Percentiles rank a stretch among this genome's conserved stretches.
phyloP scores from a whole-genome alignment of 2,113 vertebrate species.

The Dicaeum eximium region DNA sequence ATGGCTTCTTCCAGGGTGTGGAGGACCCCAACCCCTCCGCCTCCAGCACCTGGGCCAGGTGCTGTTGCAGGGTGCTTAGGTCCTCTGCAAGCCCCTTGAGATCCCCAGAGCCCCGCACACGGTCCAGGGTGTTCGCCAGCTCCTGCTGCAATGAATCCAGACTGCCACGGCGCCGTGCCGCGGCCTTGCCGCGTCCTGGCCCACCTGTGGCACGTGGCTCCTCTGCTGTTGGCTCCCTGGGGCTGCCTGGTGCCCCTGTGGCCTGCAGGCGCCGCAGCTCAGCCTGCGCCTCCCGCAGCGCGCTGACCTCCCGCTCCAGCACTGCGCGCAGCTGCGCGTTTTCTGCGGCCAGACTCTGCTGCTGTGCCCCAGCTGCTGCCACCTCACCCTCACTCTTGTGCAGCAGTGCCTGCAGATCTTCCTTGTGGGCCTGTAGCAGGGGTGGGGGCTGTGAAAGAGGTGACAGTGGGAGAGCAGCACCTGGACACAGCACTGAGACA shows the following conservation, averaged over 20 bases:
- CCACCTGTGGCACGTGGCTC: not conserved
- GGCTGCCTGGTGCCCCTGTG: slow-evolving; percentile 20
- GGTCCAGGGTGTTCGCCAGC: not conserved
- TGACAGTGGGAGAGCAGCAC: not conserved
- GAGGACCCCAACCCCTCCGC: not conserved
- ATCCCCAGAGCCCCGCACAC: rapidly evolving
- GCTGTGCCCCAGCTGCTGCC: not conserved
- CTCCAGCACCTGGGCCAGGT: slow-evolving; percentile 46
- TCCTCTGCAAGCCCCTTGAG: not conserved
- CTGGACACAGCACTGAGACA: rapidly evolving
- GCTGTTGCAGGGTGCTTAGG: slow-evolving; percentile 46
- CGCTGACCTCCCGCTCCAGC: slow-evolving; percentile 69
- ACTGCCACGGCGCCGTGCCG: not conserved
- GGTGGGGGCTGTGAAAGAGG: not conserved
- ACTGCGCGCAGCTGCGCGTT: not conserved
- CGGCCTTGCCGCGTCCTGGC: not conserved
- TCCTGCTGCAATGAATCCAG: slow-evolving; percentile 37
- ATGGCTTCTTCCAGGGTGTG: not conserved
- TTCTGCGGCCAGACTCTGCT: not conserved
- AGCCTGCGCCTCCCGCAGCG: slow-evolving; percentile 67
- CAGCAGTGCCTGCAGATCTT: slow-evolving; percentile 65
- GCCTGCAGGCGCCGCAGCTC: slow-evolving; percentile 78
- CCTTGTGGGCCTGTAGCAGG: slow-evolving; percentile 69
- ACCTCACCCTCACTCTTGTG: not conserved
- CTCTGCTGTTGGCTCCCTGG: not conserved